phyloP scores from a whole-genome alignment of 2,113 vertebrate species.

The Mastomys natalensis region DNA sequence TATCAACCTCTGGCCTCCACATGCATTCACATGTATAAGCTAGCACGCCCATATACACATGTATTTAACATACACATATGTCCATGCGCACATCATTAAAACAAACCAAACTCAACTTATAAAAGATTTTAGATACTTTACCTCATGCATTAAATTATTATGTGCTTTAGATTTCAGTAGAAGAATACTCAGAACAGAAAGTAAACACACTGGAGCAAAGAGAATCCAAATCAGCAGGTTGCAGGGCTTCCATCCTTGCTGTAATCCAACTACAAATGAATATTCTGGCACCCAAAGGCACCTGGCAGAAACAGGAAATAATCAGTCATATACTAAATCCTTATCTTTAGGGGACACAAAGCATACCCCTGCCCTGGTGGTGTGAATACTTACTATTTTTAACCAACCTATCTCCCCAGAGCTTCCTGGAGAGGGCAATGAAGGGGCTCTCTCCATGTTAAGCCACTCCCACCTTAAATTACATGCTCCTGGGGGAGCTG shows the following conservation, averaged over 20 bases:
- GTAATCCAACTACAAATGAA: neutral
- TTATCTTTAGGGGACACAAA: neutral
- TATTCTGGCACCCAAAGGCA: neutral
- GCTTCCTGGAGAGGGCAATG: neutral
- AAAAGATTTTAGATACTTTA: neutral
- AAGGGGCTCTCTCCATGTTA: neutral
- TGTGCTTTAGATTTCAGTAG: constrained; percentile 38
- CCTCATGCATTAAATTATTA: neutral
- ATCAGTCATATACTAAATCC: neutral
- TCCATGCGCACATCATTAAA: neutral
- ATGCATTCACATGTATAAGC: too few species aligned
- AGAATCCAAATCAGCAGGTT: neutral
- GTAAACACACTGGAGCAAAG: neutral
- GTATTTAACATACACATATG: neutral
- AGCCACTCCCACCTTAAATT: neutral
- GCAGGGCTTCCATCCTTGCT: neutral
- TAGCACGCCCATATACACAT: neutral
- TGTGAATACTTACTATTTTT: neutral
- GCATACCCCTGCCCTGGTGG: neutral
- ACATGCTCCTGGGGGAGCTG: neutral
- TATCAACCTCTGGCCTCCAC: neutral
- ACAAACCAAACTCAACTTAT: neutral
- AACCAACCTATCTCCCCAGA: neutral
- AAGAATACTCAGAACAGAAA: neutral
- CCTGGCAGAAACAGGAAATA: neutral